Base-by-base conservation (phyloP, 2,113 vertebrate species). In the Toxotes chatareus region DNA sequence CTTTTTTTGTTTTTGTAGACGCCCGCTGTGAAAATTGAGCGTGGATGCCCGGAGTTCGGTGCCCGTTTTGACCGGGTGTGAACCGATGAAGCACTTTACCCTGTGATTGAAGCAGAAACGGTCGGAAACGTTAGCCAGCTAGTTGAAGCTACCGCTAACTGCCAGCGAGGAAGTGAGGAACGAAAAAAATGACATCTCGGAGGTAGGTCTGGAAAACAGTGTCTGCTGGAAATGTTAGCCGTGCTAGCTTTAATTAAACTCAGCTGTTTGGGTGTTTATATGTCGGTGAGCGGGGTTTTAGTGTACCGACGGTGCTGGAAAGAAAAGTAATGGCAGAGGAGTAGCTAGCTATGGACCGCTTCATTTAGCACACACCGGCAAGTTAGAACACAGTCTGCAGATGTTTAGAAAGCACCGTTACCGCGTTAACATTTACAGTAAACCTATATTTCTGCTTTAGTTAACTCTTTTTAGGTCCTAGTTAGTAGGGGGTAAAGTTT, bases 141-240 rank as follows among this genome's bases (percentile, higher is more conserved):
- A 81, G 88, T 34, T 83, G 76, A 71, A 88, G 92, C 86, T 87
- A 82, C 76, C 61, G 86, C 87, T 91, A 92, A 86, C 75, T 86
- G 89, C 89, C 86, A 86, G 90, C 89, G 88, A 93, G 93, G 90
- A 94, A 94, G 88, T 92, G 74, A 89, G 86, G 73, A 76, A 78
- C 65, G 89, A 75, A 80, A 65, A 91, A 97, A 95, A 98, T 98
- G 97, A 98, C 97, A 96, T 98, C 97, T 93, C 95, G 97, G 96
- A 97, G 97, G 97, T 97, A 94, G 96, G 94, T 81, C 56, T 91
- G 90, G 86, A 88, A 88, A 90, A 79, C 75, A 77, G 74, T 47
- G 79, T 76, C 84, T 76, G 75, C 70, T 79, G 32, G 10, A 31
- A 68, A 11, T 46, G 78, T 80, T 85, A 67, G 80, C 86, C 1